These are phyloP conservation scores for Bubo bubo DNA, from an alignment of 2,113 vertebrate genomes.

Conservation along the genomic window DNA sequence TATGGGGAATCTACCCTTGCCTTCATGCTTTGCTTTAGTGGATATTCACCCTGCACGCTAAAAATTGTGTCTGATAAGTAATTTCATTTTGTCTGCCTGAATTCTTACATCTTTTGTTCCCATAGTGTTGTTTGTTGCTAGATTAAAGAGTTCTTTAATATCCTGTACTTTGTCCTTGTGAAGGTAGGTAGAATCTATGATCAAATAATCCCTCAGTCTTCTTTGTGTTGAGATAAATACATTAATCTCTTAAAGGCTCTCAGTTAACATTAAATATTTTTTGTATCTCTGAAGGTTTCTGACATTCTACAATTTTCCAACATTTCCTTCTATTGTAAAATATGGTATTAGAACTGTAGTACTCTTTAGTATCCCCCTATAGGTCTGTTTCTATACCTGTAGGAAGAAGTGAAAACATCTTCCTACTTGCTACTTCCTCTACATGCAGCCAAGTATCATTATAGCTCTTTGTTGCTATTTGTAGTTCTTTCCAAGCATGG, in stretches of 20 bases:
- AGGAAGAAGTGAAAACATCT: not conserved
- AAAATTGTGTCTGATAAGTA: not conserved
- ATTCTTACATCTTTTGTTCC: not conserved
- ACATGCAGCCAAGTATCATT: not conserved
- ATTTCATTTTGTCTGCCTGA: not conserved
- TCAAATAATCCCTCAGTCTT: not conserved
- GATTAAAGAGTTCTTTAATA: conserved; percentile 12
- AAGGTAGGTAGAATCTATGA: not conserved
- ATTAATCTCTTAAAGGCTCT: not conserved
- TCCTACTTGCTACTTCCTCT: not conserved
- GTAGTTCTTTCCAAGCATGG: not conserved
- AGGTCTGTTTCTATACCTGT: not conserved
- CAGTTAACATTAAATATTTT: not conserved
- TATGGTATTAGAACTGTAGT: not conserved
- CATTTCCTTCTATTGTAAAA: not conserved
- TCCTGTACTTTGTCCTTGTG: not conserved
- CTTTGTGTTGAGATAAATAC: not conserved
- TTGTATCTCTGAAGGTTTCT: not conserved
- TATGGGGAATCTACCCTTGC: not conserved
- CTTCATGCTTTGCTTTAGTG: not conserved
- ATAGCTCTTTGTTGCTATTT: not conserved
- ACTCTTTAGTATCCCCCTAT: not conserved
- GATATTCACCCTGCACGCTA: not conserved
- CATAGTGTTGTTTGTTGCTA: not conserved
- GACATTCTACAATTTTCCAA: not conserved